These are phyloP conservation scores for Peromyscus attwateri DNA, from an alignment of 2,797 vertebrate genomes.

Conservation along the genomic window DNA sequence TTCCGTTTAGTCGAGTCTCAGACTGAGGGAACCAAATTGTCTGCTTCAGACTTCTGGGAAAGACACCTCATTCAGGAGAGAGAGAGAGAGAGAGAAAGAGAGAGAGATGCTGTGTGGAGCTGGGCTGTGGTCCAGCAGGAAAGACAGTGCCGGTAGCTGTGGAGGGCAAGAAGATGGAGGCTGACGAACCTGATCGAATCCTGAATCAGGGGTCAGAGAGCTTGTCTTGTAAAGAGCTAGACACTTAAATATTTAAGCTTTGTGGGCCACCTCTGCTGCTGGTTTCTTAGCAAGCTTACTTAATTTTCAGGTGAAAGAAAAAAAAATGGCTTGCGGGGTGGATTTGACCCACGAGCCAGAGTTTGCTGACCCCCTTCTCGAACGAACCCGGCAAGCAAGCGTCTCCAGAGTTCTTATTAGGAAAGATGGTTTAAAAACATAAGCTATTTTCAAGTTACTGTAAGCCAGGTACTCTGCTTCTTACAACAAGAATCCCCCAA, in stretches of 20 bases:
- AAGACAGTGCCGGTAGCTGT: fast-evolving
- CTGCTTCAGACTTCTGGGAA: background rate
- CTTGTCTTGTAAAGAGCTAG: background rate
- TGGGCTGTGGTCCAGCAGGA: fast-evolving
- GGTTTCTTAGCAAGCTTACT: background rate
- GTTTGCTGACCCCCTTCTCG: background rate
- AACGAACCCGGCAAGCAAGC: background rate
- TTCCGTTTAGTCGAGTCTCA: background rate
- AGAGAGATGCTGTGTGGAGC: background rate
- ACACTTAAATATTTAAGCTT: background rate
- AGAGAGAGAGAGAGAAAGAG: background rate
- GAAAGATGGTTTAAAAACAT: background rate
- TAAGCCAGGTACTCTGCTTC: background rate
- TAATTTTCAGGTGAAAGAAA: background rate
- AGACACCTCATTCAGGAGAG: background rate
- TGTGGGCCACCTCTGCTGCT: background rate
- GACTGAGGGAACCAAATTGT: background rate
- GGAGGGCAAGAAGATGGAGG: background rate
- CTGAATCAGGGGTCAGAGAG: background rate
- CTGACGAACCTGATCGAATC: background rate
- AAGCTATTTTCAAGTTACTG: background rate
- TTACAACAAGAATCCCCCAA: background rate
- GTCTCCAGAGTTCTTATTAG: conserved; percentile 42
- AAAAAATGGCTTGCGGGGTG: background rate
- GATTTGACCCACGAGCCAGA: background rate